Evolutionary conservation across 1,140 invertebrate genomes (phyloP).

Genomic region (Pseudoatta argentina): DNA sequence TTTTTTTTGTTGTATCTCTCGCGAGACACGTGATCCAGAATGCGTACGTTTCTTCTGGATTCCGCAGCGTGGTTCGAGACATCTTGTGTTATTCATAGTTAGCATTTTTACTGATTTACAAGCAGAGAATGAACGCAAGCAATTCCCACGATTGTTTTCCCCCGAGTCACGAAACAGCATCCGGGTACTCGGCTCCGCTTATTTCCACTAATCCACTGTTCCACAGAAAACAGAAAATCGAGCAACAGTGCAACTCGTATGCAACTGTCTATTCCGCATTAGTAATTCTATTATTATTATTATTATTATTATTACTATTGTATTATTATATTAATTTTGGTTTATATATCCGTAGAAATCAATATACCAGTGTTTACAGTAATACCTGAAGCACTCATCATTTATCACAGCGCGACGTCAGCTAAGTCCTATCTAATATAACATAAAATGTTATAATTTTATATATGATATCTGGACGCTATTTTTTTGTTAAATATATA

Average conservation of each 20-base stretch:
- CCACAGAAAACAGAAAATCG: slow-evolving; percentile 32
- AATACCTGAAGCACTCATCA: slow-evolving; percentile 18
- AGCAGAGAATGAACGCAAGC: slow-evolving; percentile 17
- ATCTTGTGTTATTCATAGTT: slow-evolving; percentile 55
- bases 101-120: slow-evolving; percentile 21
- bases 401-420: background rate
- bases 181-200: slow-evolving; percentile 11
- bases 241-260: slow-evolving; percentile 62
- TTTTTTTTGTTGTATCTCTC: background rate
- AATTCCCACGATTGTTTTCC: slow-evolving; percentile 9
- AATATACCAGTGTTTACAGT: slow-evolving; percentile 85
- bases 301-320: slow-evolving; percentile 69
- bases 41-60: slow-evolving; percentile 73
- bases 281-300: slow-evolving; percentile 76
- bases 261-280: slow-evolving; percentile 75
- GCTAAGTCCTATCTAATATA: background rate
- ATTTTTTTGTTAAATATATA: slow-evolving; percentile 28
- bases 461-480: background rate
- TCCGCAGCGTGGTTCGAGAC: slow-evolving; percentile 28
- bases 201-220: slow-evolving; percentile 59
- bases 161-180: slow-evolving; percentile 14
- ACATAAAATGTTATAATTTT: background rate
- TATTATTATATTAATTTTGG: slow-evolving; percentile 83
- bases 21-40: slow-evolving; percentile 8
- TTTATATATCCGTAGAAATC: slow-evolving; percentile 83